A percentile compares a stretch with the other conserved stretches of the same genome.
Evolutionary conservation across 1,140 invertebrate genomes (phyloP).

Genomic region (Pseudomyrmex dendroicus): DNA sequence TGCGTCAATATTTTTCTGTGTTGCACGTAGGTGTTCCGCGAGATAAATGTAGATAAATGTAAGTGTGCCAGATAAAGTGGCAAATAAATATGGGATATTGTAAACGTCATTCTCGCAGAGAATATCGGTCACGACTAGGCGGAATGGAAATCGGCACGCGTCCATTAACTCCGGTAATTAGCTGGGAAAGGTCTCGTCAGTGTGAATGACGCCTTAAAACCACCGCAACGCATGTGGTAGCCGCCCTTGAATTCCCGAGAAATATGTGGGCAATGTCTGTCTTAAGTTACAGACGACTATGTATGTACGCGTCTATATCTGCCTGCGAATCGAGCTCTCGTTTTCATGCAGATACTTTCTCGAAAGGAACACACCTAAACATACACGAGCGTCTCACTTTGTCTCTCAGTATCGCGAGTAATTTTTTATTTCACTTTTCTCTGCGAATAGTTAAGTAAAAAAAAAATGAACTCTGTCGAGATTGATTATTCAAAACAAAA

Average conservation of each 20-base stretch:
- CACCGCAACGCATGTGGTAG: not conserved
- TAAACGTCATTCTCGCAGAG: slow-evolving; percentile 9
- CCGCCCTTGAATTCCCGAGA: slow-evolving; percentile 64
- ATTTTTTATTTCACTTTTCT: not conserved
- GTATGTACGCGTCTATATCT: slow-evolving; percentile 23
- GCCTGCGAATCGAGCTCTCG: slow-evolving; percentile 29
- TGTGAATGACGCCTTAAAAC: slow-evolving; percentile 62
- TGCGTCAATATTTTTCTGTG: slow-evolving; percentile 20
- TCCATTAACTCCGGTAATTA: slow-evolving; percentile 60
- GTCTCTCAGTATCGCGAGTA: too few relatives aligned
- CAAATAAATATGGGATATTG: slow-evolving; percentile 35
- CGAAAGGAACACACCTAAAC: slow-evolving; percentile 9
- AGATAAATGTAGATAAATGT: slow-evolving; percentile 53
- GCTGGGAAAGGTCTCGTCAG: slow-evolving; percentile 15
- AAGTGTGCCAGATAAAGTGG: slow-evolving; percentile 45
- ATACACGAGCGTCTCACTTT: not conserved
- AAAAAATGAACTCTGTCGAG: too few relatives aligned
- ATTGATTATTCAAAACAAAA: not conserved
- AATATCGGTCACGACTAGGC: slow-evolving; percentile 54
- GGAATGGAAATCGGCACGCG: slow-evolving; percentile 30
- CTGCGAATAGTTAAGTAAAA: too few relatives aligned
- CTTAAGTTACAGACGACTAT: slow-evolving; percentile 32
- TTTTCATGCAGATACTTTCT: slow-evolving; percentile 21
- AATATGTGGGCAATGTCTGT: slow-evolving; percentile 56
- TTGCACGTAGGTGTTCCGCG: slow-evolving; percentile 15